Evolutionary conservation across 1,140 invertebrate genomes (phyloP).

Genomic region (Bombus polaris): DNA sequence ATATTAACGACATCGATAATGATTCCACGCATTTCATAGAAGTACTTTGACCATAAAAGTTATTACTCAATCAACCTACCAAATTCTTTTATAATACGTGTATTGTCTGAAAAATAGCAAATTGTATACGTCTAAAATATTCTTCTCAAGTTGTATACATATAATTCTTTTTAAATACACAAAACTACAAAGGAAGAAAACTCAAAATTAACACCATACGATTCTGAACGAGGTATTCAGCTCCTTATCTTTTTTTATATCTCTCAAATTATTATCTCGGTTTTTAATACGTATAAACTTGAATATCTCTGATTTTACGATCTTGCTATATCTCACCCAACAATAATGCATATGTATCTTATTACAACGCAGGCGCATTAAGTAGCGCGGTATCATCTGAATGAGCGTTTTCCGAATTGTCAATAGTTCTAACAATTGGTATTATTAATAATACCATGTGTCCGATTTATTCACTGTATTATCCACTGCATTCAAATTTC

Average conservation of each 20-base stretch:
- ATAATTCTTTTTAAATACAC: background rate
- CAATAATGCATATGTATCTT: background rate
- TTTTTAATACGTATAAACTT: background rate
- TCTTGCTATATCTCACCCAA: background rate
- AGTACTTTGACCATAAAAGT: background rate
- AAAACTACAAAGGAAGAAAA: background rate
- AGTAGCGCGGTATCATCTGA: conserved; percentile 40
- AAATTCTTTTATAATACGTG: background rate
- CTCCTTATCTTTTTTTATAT: background rate
- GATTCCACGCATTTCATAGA: too few relatives aligned
- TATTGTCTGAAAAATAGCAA: background rate
- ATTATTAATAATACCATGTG: too few relatives aligned
- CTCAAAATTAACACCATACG: too few relatives aligned
- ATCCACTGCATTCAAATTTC: background rate
- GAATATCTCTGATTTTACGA: background rate
- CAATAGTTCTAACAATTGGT: background rate
- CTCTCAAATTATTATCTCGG: background rate
- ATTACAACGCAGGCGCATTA: conserved; percentile 54
- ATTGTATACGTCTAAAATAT: background rate
- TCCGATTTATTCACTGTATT: background rate
- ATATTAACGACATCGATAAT: background rate
- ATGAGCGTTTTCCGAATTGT: background rate
- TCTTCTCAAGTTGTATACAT: background rate
- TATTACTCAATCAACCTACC: background rate
- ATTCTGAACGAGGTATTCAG: background rate